Percentiles rank a stretch among this genome's conserved stretches.
These are phyloP conservation scores for Psophia crepitans DNA, from an alignment of 2,113 vertebrate species.

Conservation along the genomic window DNA sequence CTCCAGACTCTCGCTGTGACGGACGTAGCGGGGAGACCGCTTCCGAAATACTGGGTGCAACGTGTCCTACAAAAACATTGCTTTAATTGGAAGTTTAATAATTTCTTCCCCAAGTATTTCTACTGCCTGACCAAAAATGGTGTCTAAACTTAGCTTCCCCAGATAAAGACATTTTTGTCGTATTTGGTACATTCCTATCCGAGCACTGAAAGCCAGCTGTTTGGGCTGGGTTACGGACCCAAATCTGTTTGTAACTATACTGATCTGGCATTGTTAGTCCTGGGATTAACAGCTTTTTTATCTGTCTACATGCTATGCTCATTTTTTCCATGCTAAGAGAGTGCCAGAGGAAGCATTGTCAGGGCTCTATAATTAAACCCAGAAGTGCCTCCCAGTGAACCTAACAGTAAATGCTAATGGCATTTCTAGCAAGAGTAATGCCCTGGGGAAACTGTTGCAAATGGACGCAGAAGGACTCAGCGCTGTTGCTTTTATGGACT, in stretches of 20 bases:
- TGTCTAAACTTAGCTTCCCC: constrained; percentile 30
- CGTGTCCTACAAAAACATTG: background rate
- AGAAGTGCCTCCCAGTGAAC: constrained; percentile 38
- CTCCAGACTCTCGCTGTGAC: background rate
- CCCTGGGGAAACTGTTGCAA: background rate
- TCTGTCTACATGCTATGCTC: constrained; percentile 24
- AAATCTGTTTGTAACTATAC: constrained; percentile 15
- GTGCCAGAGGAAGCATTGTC: constrained; percentile 28
- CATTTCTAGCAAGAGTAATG: constrained; percentile 12
- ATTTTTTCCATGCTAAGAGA: constrained; percentile 35
- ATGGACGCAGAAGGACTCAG: background rate
- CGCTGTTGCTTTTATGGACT: background rate
- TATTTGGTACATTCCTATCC: constrained; percentile 15
- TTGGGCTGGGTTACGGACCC: background rate
- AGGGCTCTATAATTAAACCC: constrained; percentile 42
- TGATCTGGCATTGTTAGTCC: background rate
- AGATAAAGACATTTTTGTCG: constrained; percentile 53
- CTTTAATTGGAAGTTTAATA: background rate
- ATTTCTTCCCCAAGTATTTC: background rate
- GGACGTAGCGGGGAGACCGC: rapidly evolving
- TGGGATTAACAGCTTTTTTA: constrained; percentile 38
- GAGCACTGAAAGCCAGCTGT: background rate
- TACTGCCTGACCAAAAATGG: background rate
- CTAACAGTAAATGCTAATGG: constrained; percentile 35
- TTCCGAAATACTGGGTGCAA: background rate